Evolutionary conservation across 2,113 vertebrate genomes (phyloP).

Genomic region (Colossoma macropomum): DNA sequence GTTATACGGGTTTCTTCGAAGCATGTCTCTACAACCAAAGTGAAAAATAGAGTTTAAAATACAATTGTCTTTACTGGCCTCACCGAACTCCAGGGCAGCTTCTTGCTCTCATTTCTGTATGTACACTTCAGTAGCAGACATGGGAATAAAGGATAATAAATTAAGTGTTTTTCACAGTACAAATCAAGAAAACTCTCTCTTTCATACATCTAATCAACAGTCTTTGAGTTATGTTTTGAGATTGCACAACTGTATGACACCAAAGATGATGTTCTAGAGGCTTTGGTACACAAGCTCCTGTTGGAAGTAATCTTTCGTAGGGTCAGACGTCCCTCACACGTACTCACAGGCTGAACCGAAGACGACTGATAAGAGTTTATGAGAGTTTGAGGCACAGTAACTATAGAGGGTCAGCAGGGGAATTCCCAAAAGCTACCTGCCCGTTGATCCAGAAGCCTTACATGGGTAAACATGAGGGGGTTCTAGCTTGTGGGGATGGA

Average conservation of each 20-base stretch:
- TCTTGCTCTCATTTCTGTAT: conserved; percentile 55
- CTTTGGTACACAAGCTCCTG: conserved; percentile 79
- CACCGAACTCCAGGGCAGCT: conserved; percentile 73
- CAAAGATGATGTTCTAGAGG: conserved; percentile 71
- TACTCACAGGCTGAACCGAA: conserved; percentile 21
- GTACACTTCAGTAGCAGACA: conserved; percentile 73
- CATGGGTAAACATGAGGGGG: background rate
- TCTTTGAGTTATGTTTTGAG: conserved; percentile 73
- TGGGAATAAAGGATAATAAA: conserved; percentile 58
- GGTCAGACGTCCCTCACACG: background rate
- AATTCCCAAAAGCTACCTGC: conserved; percentile 22
- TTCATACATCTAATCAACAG: conserved; percentile 75
- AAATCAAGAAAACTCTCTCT: conserved; percentile 66
- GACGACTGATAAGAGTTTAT: conserved; percentile 18
- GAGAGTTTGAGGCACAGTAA: conserved; percentile 41
- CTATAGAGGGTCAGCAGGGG: background rate
- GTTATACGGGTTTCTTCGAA: conserved; percentile 48
- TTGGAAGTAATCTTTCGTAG: conserved; percentile 68
- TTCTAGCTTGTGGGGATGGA: background rate
- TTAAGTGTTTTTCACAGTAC: conserved; percentile 71
- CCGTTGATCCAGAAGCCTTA: conserved; percentile 15
- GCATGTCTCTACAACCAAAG: conserved; percentile 69
- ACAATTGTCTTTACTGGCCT: conserved; percentile 62
- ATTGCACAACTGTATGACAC: conserved; percentile 72
- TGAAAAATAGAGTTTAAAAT: conserved; percentile 79